Base-by-base conservation (phyloP, 2,113 vertebrate genomes). In the Nansenia antarctica region DNA sequence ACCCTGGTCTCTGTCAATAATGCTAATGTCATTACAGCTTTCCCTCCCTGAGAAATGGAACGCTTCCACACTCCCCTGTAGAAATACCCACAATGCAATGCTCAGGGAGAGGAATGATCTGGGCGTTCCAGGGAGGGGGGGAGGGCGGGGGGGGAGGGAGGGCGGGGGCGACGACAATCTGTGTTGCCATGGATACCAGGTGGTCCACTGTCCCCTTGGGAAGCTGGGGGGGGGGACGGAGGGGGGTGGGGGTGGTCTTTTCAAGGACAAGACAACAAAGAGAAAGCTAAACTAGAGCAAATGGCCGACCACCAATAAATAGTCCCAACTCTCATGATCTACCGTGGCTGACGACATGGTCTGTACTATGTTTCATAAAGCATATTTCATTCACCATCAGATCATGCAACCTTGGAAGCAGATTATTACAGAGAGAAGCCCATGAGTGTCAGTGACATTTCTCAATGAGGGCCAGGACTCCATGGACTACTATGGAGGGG, bases 151-250 rank as follows among this genome's bases (percentile, higher is more conserved):
- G n/a, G n/a, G n/a, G n/a, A n/a, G n/a, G n/a, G n/a, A n/a, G n/a
- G n/a, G n/a, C n/a, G n/a, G n/a, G n/a, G n/a, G n/a, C n/a, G n/a
- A n/a, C n/a, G 30, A 30, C 81, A 70, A 66, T 77, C 69, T 52
- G 61, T 22, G 87, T 87, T 83, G 79, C 84, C 74, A 84, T 87
- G 82, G 84, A 72, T 72, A 87, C 85, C 80, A 85, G 82, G 80
- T 86, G 85, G 70, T 84, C 85, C n/a, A 15, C 67, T 60, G 55
- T 85, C 84, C 82, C 81, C 39, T 72, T 77, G 37, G 8, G 37
- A 14, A 14, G 2, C 9, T 9, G 8, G 2, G 37, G 37, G 2
- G 37, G 37, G 37, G 37, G 37, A 9, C 9, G 37, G 39, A 18
- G 39, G 39, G 39, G 39, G 39, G 39, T 11, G 12, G 12, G 12